A percentile compares a stretch with the other conserved stretches of the same genome.
phyloP scores from a whole-genome alignment of 2,797 vertebrate genomes.

The Catamblyrhynchus diadema region DNA sequence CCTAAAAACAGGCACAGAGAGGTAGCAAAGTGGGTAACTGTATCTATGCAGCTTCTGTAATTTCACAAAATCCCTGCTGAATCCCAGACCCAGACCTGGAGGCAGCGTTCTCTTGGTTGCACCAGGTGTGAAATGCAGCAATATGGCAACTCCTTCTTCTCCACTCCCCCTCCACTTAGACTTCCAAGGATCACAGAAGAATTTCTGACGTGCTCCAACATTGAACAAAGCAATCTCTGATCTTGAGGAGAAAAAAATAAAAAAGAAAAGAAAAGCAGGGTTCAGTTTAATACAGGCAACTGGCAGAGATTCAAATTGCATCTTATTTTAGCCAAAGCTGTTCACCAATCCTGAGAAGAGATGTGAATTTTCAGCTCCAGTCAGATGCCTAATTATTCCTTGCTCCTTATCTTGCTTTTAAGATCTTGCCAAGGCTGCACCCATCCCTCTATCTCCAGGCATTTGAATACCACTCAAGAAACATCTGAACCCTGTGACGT shows the following conservation, averaged over 20 bases:
- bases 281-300: slow-evolving; percentile 40
- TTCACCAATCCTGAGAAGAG: slow-evolving; percentile 51
- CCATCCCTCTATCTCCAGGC: slow-evolving; percentile 43
- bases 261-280: neutral
- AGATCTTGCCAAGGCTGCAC: slow-evolving; percentile 62
- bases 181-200: slow-evolving; percentile 37
- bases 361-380: slow-evolving; percentile 42
- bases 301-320: slow-evolving; percentile 53
- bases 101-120: neutral
- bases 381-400: slow-evolving; percentile 48
- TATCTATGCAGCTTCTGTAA: neutral
- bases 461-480: slow-evolving; percentile 11
- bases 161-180: neutral
- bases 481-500: neutral
- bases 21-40: neutral
- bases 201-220: slow-evolving; percentile 58
- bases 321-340: slow-evolving; percentile 48
- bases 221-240: slow-evolving; percentile 58
- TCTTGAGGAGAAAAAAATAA: neutral
- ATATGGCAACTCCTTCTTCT: slow-evolving; percentile 21
- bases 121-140: neutral
- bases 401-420: slow-evolving; percentile 44
- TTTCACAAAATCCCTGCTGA: neutral
- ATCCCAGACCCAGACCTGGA: neutral
- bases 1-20: neutral